Evolutionary conservation across 2,797 vertebrate species (phyloP), one percentile per base, ranked within the genome.

Genomic region (Siniperca scherzeri): DNA sequence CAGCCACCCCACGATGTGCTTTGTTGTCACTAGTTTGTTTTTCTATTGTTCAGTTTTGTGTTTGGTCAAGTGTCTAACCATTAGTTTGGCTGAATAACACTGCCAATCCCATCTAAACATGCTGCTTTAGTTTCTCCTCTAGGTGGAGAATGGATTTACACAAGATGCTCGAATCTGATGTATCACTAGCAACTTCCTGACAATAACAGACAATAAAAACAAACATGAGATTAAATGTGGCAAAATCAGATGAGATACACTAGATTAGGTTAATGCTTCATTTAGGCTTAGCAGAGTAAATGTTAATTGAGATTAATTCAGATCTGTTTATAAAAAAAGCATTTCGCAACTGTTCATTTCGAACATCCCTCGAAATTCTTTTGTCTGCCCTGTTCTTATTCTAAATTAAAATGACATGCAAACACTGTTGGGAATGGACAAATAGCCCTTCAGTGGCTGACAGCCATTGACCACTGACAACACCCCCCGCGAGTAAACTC

Each of bases 81-180:
- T 91, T 92, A 85, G 75, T 81, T 92, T 93, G 87, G 82, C 89
- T 89, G 89, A 90, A 81, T 48, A 81, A 88, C 89, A 74, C 85
- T 68, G 53, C 88, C 60, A 59, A 61, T 64, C 73, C 62, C 84
- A 88, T 88, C 73, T 77, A 7, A 80, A 82, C 80, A 79, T 36
- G 78, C 88, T 87, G 83, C 87, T 87, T 84, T 71, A 70, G 67
- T 93, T 90, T 83, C 38, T 83, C 56, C 48, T 57, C 77, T 72
- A 36, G 33, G 46, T 53, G 38, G 75, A 80, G 67, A 72, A 80
- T 60, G 72, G 42, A 61, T 88, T 91, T 87, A 86, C 85, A 74
- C 74, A 11, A 56, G 61, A 53, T 0, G 48, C 88, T 92, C 89
- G 92, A 90, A 88, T 90, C 89, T 88, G 85, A 84, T 11, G 4